Evolutionary conservation across 2,888 invertebrate genomes (phyloP).

Genomic region (Xestia xanthographa): DNA sequence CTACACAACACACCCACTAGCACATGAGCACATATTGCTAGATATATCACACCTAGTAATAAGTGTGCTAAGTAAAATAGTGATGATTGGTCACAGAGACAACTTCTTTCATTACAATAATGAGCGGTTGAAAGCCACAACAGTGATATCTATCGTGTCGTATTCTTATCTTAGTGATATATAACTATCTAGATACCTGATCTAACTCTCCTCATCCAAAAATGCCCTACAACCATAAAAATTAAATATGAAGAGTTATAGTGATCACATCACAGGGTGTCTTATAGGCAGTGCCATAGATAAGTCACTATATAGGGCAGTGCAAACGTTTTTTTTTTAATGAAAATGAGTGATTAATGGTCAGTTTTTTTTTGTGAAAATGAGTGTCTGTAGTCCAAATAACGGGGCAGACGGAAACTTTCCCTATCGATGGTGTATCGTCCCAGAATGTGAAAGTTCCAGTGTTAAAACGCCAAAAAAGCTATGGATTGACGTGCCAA

Average conservation of each 20-base stretch:
- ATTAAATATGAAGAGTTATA: not conserved
- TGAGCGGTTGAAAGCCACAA: no score
- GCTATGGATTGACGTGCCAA: not conserved
- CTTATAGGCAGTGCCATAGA: not conserved
- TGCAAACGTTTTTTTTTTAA: not conserved
- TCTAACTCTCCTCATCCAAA: not conserved
- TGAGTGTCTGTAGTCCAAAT: not conserved
- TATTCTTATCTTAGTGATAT: no score
- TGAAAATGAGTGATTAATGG: not conserved
- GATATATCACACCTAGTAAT: no score
- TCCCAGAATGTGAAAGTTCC: conserved; percentile 5
- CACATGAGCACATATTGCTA: no score
- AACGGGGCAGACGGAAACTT: not conserved
- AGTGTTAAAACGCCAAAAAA: conserved; percentile 9
- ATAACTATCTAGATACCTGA: not conserved
- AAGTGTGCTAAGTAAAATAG: no score
- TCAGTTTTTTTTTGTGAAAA: not conserved
- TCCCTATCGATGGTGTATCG: not conserved
- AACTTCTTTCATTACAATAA: not conserved
- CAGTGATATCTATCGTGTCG: no score
- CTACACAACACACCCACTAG: no score
- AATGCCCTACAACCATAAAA: not conserved
- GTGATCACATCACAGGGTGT: not conserved
- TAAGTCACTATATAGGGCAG: no score
- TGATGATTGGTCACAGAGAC: not conserved